phyloP scores from a whole-genome alignment of 2,797 vertebrate species.

The Sebastes trivittatus region DNA sequence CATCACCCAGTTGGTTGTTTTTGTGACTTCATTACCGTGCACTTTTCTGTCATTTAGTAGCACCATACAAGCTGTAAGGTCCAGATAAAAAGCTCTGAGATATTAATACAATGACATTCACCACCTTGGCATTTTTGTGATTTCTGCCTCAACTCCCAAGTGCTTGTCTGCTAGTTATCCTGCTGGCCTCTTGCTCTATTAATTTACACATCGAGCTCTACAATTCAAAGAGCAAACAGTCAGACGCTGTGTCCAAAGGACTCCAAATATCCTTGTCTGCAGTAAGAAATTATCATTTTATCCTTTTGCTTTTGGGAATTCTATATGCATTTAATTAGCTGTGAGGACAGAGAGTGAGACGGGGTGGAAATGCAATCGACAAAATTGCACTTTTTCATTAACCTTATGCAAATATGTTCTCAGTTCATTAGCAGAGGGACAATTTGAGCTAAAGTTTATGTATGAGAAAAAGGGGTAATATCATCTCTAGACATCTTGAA shows the following conservation, averaged over 20 bases:
- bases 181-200: slow-evolving; percentile 16
- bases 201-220: slow-evolving; percentile 34
- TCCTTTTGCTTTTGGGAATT: slow-evolving; percentile 39
- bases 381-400: slow-evolving; percentile 55
- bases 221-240: slow-evolving; percentile 26
- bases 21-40: neutral
- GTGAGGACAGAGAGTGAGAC: slow-evolving; percentile 13
- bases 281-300: slow-evolving; percentile 33
- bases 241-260: slow-evolving; percentile 24
- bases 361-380: slow-evolving; percentile 23
- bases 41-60: no score
- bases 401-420: slow-evolving; percentile 55
- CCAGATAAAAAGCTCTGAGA: neutral
- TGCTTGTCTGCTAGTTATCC: slow-evolving; percentile 26
- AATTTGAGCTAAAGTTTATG: slow-evolving; percentile 7
- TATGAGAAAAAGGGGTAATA: neutral
- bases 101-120: slow-evolving; percentile 7
- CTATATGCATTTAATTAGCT: slow-evolving; percentile 48
- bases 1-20: neutral
- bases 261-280: slow-evolving; percentile 29
- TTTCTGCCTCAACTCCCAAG: slow-evolving; percentile 1
- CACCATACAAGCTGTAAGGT: no score
- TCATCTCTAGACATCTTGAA: neutral
- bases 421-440: slow-evolving; percentile 13
- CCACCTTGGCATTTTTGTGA: neutral